Percentiles rank a stretch among this genome's conserved stretches.
Evolutionary conservation across 2,113 vertebrate species (phyloP).

Genomic region (Corythornis vintsioides): DNA sequence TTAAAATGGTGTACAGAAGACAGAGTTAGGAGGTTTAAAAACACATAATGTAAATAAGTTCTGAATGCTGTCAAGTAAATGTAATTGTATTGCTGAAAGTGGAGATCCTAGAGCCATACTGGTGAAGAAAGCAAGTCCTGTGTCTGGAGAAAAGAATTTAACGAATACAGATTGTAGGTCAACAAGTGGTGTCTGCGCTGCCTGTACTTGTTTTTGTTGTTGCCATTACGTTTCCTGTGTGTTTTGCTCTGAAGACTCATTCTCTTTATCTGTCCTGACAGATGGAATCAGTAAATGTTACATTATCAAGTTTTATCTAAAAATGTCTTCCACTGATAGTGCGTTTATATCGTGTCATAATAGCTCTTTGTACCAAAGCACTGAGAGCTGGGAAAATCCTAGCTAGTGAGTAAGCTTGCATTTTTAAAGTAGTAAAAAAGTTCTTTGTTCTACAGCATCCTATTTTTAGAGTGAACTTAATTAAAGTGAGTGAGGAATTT

Average conservation of each 20-base stretch:
- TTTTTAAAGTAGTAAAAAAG: conserved; percentile 65
- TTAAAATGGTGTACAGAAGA: not conserved
- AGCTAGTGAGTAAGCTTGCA: conserved; percentile 66
- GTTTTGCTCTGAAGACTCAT: conserved; percentile 46
- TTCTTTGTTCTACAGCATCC: conserved; percentile 67
- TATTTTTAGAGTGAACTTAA: conserved; percentile 73
- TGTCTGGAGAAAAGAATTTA: not conserved
- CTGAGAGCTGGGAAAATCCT: conserved; percentile 65
- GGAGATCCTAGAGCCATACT: conserved; percentile 2
- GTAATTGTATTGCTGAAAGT: not conserved
- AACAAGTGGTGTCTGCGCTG: not conserved
- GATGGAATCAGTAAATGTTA: conserved; percentile 63
- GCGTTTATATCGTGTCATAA: conserved; percentile 58
- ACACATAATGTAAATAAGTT: not conserved
- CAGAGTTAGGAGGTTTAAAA: conserved; percentile 31
- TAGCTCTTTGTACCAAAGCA: conserved; percentile 66
- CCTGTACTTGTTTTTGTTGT: conserved; percentile 10
- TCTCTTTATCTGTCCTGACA: conserved; percentile 60
- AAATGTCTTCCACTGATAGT: conserved; percentile 64
- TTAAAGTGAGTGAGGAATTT: conserved; percentile 70
- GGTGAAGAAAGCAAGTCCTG: not conserved
- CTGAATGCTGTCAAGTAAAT: conserved; percentile 34
- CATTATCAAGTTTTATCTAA: conserved; percentile 69
- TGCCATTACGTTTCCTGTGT: conserved; percentile 12
- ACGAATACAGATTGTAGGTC: not conserved